Conservation (phyloP, 1,140 invertebrate genomes). For the Brachionus paranguensis region DNA sequence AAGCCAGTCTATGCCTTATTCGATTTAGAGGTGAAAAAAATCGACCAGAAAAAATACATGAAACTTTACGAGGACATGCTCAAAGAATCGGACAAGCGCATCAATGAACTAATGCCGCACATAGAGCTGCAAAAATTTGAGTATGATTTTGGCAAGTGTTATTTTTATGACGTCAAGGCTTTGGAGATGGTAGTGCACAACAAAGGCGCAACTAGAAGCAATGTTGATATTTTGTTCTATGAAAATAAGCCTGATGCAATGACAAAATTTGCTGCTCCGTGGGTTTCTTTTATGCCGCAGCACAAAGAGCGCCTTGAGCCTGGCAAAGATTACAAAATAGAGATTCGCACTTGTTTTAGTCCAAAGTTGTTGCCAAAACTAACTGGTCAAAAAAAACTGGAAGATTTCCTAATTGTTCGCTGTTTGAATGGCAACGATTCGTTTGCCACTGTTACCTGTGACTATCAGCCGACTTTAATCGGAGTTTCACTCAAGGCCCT, state of each 20-base stretch:
- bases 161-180: conserved; percentile 13
- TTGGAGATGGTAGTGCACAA: conserved; percentile 4
- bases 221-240: conserved; percentile 34
- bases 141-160: conserved; percentile 25
- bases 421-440: conserved; percentile 26
- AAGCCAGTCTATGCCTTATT: conserved; percentile 36
- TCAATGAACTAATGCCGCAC: conserved; percentile 36
- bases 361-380: neutral
- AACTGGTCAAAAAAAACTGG: neutral
- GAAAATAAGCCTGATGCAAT: neutral
- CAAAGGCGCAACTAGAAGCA: neutral
- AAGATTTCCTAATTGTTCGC: conserved; percentile 28
- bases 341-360: neutral
- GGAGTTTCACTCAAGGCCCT: neutral
- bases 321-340: neutral
- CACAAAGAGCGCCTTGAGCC: conserved; percentile 36
- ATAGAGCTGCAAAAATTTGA: conserved; percentile 18
- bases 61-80: conserved; percentile 7
- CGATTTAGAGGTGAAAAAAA: conserved; percentile 30
- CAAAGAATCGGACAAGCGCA: neutral
- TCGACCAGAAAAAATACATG: conserved; percentile 12
- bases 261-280: neutral
- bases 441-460: conserved; percentile 20
- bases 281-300: neutral
- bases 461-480: conserved; percentile 18